Percentiles rank a stretch among this genome's conserved stretches.
Conservation (phyloP, 1,140 invertebrate species). For the Drosophila sproati region DNA sequence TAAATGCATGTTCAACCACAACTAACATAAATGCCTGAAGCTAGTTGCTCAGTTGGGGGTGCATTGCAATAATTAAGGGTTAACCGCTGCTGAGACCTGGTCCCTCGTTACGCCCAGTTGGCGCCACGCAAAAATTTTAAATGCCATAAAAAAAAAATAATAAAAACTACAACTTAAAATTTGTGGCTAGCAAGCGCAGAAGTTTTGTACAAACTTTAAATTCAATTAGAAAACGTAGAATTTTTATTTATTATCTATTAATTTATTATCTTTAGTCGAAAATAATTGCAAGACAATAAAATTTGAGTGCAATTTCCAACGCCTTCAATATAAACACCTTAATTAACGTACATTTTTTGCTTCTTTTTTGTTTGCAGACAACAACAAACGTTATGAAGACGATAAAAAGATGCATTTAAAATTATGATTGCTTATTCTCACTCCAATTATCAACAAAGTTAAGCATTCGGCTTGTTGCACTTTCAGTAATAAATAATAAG, state of each 20-base stretch:
- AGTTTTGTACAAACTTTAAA: too few relatives aligned
- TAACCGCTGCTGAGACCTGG: slow-evolving; percentile 11
- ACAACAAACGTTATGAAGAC: slow-evolving; percentile 6
- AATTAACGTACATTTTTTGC: slow-evolving; percentile 74
- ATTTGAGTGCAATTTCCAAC: slow-evolving; percentile 57
- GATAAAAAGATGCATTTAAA: slow-evolving; percentile 54
- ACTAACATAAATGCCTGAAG: background rate
- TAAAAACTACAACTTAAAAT: background rate
- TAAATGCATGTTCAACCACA: slow-evolving; percentile 35
- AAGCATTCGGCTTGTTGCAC: slow-evolving; percentile 80
- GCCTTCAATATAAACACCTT: slow-evolving; percentile 58
- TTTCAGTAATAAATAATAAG: slow-evolving; percentile 76
- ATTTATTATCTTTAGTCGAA: background rate
- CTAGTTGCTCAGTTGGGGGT: slow-evolving; percentile 17
- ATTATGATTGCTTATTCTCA: slow-evolving; percentile 77
- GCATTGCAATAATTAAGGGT: slow-evolving; percentile 56
- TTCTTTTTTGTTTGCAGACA: slow-evolving; percentile 52
- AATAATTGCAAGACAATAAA: slow-evolving; percentile 9
- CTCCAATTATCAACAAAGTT: slow-evolving; percentile 82
- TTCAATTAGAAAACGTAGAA: too few relatives aligned
- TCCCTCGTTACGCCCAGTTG: slow-evolving; percentile 57
- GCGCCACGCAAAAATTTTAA: slow-evolving; percentile 45
- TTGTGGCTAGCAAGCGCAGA: too few relatives aligned
- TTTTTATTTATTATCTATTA: too few relatives aligned
- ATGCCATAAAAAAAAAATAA: slow-evolving; percentile 17